phyloP scores from a whole-genome alignment of 2,888 invertebrate species.

The Melanostoma mellinum region DNA sequence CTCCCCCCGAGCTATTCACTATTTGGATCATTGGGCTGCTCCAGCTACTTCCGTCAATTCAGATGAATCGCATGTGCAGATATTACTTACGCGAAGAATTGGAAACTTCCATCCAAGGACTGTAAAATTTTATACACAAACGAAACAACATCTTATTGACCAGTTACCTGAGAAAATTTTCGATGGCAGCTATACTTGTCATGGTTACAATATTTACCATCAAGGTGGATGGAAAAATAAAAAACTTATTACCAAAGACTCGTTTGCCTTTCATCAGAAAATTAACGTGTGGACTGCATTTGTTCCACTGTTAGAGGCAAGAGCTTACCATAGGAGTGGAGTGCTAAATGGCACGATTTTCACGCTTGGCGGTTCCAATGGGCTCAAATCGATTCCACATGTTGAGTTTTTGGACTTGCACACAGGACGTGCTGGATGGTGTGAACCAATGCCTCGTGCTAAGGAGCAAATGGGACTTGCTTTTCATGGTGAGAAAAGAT shows the following conservation, averaged over 20 bases:
- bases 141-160: constrained; percentile 18
- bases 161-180: constrained; percentile 30
- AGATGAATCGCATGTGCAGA: constrained; percentile 26
- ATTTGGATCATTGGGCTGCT: constrained; percentile 28
- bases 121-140: constrained; percentile 32
- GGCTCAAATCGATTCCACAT: constrained; percentile 33
- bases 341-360: constrained; percentile 54
- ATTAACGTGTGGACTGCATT: constrained; percentile 65
- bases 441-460: constrained; percentile 33
- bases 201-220: constrained; percentile 62
- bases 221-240: constrained; percentile 67
- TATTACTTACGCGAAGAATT: constrained; percentile 51
- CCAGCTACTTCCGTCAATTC: constrained; percentile 9
- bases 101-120: constrained; percentile 36
- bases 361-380: constrained; percentile 61
- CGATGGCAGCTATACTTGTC: constrained; percentile 54
- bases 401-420: constrained; percentile 64
- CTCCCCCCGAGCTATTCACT: background rate
- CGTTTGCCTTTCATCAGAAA: constrained; percentile 56
- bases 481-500: constrained; percentile 33
- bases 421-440: constrained; percentile 26
- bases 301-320: constrained; percentile 57
- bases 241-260: constrained; percentile 8
- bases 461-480: constrained; percentile 64
- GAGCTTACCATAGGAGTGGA: constrained; percentile 69